These are phyloP conservation scores for Zaprionus inermis DNA, from an alignment of 1,140 invertebrate genomes.

Conservation along the genomic window DNA sequence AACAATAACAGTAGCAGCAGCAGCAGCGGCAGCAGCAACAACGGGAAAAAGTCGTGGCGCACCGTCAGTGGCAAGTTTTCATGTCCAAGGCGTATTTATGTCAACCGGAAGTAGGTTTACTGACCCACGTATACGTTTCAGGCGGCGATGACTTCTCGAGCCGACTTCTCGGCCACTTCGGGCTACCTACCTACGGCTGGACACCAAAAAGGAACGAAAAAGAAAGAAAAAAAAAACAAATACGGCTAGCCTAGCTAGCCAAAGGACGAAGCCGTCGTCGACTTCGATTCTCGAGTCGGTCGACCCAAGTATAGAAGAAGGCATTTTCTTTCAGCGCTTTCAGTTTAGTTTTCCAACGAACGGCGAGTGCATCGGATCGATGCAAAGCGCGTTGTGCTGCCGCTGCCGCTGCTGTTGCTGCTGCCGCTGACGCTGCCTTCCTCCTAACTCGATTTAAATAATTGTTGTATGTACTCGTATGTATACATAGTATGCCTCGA, in stretches of 20 bases:
- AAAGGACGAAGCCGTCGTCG: slow-evolving; percentile 31
- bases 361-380: slow-evolving; percentile 83
- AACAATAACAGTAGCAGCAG: slow-evolving; percentile 16
- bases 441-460: slow-evolving; percentile 39
- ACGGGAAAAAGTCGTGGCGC: slow-evolving; percentile 59
- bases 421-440: slow-evolving; percentile 10
- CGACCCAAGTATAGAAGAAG: slow-evolving; percentile 61
- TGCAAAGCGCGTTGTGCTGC: slow-evolving; percentile 68
- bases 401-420: slow-evolving; percentile 9
- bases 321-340: slow-evolving; percentile 62
- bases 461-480: slow-evolving; percentile 40
- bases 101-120: slow-evolving; percentile 85
- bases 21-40: slow-evolving; percentile 34
- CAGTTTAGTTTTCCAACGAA: slow-evolving; percentile 81
- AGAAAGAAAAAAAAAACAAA: neutral
- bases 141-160: slow-evolving; percentile 30
- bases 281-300: slow-evolving; percentile 7
- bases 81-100: slow-evolving; percentile 84
- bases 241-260: slow-evolving; percentile 1
- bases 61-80: slow-evolving; percentile 81
- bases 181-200: slow-evolving; percentile 34
- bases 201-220: slow-evolving; percentile 5
- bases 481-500: slow-evolving; percentile 14
- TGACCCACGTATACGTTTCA: slow-evolving; percentile 83
- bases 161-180: slow-evolving; percentile 30